Evolutionary conservation across 2,113 vertebrate genomes (phyloP), one percentile per base, ranked within the genome.

Genomic region (Fregata magnificens): DNA sequence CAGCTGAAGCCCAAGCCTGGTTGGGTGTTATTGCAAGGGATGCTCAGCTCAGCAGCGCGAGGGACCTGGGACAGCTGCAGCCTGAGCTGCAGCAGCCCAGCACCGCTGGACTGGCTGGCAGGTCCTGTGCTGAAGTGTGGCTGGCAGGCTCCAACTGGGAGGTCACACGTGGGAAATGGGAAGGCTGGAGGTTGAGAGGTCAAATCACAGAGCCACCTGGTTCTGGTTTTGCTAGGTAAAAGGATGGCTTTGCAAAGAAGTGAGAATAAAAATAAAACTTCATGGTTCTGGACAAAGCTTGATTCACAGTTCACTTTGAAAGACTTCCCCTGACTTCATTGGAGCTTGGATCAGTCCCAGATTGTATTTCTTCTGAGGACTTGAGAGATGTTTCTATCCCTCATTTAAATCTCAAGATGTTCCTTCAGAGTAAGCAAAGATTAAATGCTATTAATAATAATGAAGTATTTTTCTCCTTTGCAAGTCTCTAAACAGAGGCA

Each of bases 31-130:
- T 1, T 72, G 56, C 0, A 0, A 63, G 83, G 45, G 53, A 67
- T 67, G 77, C 36, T 89, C 59, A 91, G 49, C 49, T 79, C 81
- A 58, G 76, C 50, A 81, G 63, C 26, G 1, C 0, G 2, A 63
- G n/a, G 61, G 49, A 79, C 32, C 61, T 78, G 61, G 31, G 26
- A 32, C 3, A 2, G 82, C 38, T 1, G 0, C 73, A 82, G 76
- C 21, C 59, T 47, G 73, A 76, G 52, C 53, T 53, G 44, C 38
- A 7, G 53, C 49, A 63, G 31, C 56, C 26, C 59, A 55, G 44
- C 36, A 32, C 40, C 0, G 0, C 3, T 5, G 55, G 32, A 40
- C 29, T 81, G 55, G 45, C 29, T 81, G 55, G 36, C 67, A 55
- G n/a, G 55, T 74, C 47, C 16, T 66, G 40, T 67, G 44, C 63